phyloP scores from a whole-genome alignment of 2,888 invertebrate genomes.

The Eupithecia centaureata region DNA sequence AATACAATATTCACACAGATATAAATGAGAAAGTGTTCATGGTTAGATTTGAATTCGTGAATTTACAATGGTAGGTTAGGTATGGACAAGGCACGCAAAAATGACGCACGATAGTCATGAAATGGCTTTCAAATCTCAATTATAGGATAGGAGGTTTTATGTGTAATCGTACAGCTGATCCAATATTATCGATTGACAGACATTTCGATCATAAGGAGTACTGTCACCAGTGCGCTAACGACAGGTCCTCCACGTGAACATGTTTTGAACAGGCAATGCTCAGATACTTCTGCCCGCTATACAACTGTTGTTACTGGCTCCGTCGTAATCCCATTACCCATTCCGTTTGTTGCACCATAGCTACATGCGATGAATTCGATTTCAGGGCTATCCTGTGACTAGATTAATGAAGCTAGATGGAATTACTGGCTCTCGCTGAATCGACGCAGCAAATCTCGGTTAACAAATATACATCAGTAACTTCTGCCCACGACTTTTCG shows the following conservation, averaged over 20 bases:
- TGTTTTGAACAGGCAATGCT: conserved; percentile 1
- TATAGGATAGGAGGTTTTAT: too few relatives aligned
- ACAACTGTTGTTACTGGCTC: conserved; percentile 11
- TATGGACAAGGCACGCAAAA: too few relatives aligned
- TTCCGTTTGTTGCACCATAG: conserved; percentile 34
- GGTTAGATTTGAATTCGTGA: too few relatives aligned
- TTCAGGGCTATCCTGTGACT: conserved; percentile 21
- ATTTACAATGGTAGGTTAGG: too few relatives aligned
- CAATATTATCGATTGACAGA: neutral
- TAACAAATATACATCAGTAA: neutral
- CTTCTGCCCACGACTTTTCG: neutral
- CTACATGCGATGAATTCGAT: conserved; percentile 29
- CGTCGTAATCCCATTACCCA: conserved; percentile 30
- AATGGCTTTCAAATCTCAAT: too few relatives aligned
- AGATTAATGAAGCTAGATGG: conserved; percentile 32
- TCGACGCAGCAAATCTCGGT: conserved; percentile 4
- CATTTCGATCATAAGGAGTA: neutral
- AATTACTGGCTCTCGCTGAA: conserved; percentile 15
- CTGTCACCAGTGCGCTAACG: neutral
- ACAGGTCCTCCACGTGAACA: neutral
- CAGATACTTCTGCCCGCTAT: conserved; percentile 7
- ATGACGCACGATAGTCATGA: too few relatives aligned
- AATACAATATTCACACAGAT: too few relatives aligned
- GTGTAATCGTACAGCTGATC: too few relatives aligned
- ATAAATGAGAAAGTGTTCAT: too few relatives aligned